Percentiles rank a stretch among this genome's conserved stretches.
Conservation (phyloP, 2,797 vertebrate species). For the Oreochromis mossambicus region DNA sequence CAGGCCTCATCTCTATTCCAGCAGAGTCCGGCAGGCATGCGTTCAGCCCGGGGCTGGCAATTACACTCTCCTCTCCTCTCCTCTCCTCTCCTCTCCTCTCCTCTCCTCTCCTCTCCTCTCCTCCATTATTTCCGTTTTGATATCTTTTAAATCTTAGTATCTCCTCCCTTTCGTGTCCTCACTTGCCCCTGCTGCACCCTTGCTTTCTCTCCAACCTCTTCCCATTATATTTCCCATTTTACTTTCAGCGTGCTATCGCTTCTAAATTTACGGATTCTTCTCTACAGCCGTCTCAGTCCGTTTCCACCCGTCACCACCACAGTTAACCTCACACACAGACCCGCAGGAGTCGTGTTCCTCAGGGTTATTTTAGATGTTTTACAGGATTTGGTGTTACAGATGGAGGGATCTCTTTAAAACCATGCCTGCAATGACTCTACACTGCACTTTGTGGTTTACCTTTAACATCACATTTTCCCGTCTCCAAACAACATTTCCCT, state of each 20-base stretch:
- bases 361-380: neutral
- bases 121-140: neutral
- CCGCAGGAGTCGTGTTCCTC: conserved; percentile 6
- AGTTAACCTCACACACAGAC: neutral
- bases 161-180: neutral
- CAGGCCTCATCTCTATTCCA: conserved; percentile 67
- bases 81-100: neutral
- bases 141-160: neutral
- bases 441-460: neutral
- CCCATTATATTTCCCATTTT: neutral
- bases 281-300: neutral
- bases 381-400: neutral
- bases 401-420: neutral
- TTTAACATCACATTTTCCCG: neutral
- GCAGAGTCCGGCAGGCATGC: conserved; percentile 51
- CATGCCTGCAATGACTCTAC: neutral
- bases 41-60: conserved; percentile 55
- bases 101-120: neutral
- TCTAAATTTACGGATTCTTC: neutral
- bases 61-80: conserved; percentile 16
- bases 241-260: neutral
- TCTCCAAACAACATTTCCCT: neutral
- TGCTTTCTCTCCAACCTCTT: neutral
- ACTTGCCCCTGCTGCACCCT: neutral
- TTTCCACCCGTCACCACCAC: neutral